phyloP scores from a whole-genome alignment of 2,113 vertebrate species.

The Catagonus wagneri region DNA sequence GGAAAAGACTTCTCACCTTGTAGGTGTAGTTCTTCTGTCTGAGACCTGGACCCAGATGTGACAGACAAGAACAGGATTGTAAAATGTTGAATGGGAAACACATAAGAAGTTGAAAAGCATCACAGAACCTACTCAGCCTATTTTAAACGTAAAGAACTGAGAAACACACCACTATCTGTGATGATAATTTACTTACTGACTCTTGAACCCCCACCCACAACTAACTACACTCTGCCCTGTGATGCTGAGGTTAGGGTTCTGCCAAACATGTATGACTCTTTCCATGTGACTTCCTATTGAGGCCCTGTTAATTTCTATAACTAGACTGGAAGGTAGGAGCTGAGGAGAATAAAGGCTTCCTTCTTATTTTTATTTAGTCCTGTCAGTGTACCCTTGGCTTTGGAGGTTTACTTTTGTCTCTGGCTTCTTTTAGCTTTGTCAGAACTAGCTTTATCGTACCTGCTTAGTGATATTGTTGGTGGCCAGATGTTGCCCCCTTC shows the following conservation, averaged over 20 bases:
- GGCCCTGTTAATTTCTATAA: neutral
- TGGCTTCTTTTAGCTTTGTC: slow-evolving; percentile 17
- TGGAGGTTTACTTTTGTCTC: neutral
- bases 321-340: neutral
- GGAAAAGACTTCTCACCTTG: neutral
- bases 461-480: neutral
- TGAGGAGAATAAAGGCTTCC: neutral
- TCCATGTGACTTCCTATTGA: neutral
- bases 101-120: neutral
- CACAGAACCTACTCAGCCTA: neutral
- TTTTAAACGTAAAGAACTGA: slow-evolving; percentile 26
- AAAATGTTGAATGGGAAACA: neutral
- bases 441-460: neutral
- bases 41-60: neutral
- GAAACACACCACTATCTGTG: neutral
- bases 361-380: neutral
- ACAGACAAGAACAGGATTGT: slow-evolving; percentile 20
- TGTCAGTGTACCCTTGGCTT: neutral
- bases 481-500: neutral
- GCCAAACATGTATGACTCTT: neutral
- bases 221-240: neutral
- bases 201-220: neutral
- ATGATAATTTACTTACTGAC: neutral
- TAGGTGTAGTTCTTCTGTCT: neutral
- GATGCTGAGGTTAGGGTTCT: neutral